Evolutionary conservation across 2,888 invertebrate species (phyloP).

Genomic region (Bellardia pandia): DNA sequence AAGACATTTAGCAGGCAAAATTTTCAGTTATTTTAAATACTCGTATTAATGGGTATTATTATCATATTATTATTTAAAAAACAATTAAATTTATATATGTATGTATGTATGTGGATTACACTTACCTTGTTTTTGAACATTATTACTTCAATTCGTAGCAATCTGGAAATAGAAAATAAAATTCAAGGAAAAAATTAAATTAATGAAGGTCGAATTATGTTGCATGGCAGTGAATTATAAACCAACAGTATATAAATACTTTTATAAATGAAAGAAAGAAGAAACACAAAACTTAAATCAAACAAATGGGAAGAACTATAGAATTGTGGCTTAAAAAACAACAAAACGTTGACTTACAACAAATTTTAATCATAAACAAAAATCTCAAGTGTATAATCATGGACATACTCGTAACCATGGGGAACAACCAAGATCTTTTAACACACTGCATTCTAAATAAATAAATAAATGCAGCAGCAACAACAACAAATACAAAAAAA

Average conservation of each 20-base stretch:
- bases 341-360: constrained; percentile 17
- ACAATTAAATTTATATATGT: not conserved
- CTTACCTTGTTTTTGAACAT: not conserved
- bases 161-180: constrained; percentile 29
- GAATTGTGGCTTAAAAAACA: not conserved
- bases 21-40: not conserved
- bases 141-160: not conserved
- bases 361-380: constrained; percentile 53
- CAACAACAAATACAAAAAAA: not conserved
- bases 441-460: constrained; percentile 71
- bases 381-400: constrained; percentile 57
- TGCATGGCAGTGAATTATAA: constrained; percentile 19
- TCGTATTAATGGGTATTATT: not conserved
- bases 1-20: no score
- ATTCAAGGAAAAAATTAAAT: not conserved
- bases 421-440: constrained; percentile 63
- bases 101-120: not conserved
- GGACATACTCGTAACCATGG: constrained; percentile 37
- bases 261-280: not conserved
- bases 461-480: not conserved
- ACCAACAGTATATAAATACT: constrained; percentile 4
- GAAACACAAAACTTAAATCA: constrained; percentile 9
- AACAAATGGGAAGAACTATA: constrained; percentile 4
- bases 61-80: not conserved
- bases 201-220: constrained; percentile 55